Conservation (phyloP, 2,113 vertebrate genomes). For the Bubalus kerabau region DNA sequence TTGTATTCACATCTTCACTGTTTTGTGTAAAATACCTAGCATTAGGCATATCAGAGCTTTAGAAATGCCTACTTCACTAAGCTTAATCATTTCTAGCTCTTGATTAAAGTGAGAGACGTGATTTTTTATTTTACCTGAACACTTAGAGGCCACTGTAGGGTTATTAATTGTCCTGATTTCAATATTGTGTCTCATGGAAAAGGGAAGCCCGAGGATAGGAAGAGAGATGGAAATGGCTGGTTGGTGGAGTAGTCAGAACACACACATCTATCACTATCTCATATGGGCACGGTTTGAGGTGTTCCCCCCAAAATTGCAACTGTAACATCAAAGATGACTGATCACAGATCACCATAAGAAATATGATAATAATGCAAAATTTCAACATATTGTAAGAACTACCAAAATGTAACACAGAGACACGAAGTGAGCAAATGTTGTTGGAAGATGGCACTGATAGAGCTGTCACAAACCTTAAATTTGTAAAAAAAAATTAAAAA, state of each 20-base stretch:
- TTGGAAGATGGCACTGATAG: not conserved
- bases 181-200: not conserved
- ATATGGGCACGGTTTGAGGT: not conserved
- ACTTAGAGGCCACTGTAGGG: not conserved
- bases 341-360: not conserved
- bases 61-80: not conserved
- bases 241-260: not conserved
- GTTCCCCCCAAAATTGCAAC: not conserved
- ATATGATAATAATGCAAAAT: not conserved
- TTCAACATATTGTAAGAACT: not conserved
- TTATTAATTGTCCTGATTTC: not conserved
- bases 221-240: not conserved
- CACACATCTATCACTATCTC: not conserved
- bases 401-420: not conserved
- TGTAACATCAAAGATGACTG: not conserved
- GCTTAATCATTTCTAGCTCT: not conserved
- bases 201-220: not conserved
- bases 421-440: not conserved
- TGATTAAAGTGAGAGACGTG: not conserved
- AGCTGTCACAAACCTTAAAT: not conserved
- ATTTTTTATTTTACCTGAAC: not conserved
- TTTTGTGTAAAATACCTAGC: not conserved
- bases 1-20: not conserved
- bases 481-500: not conserved
- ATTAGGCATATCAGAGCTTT: not conserved